Base-by-base conservation (phyloP, 2,888 invertebrate genomes). In the Epinotia bilunana region DNA sequence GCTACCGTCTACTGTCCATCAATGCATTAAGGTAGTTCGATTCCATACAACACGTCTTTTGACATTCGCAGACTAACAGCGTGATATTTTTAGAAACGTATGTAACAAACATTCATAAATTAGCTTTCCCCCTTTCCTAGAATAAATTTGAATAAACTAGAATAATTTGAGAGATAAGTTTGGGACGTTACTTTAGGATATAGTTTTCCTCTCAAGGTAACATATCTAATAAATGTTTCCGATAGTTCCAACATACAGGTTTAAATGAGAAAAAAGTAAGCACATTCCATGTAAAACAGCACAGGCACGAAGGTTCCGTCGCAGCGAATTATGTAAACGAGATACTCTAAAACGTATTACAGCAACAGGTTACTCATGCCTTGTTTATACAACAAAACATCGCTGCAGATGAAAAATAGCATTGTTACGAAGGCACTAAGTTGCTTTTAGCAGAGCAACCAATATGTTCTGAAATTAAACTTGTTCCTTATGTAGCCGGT, bases 291-390 rank as follows among this genome's bases (percentile, higher is more conserved):
- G 74, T 12, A 20, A 46, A 4, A n/a, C 69, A 65, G 71, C 18
- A 7, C 43, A 53, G n/a, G 12, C n/a, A 16, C 49, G 74, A 67
- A 53, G 64, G 61, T 67, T 49, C 55, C 71, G 67, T 72, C 61
- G 39, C 55, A 71, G 46, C 39, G 49, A 74, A 72, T 75, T 75
- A 75, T 72, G 71, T 62, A 72, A 75, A 72, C 61, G 71, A 71
- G 71, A 74, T 71, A 46, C 55, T 75, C 67, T 65, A 67, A 74
- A 74, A 70, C 58, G 63, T 23, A 60, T 74, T 65, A 61, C 71
- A 71, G 74, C 74, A 75, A 75, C 75, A 72, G 75, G 75, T 75
- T 67, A 60, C 62, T 33, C 43, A 20, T 39, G 3, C 20, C 62
- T 28, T 28, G 57, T 46, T 63, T 69, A 46, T 58, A 58, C 46